A percentile compares a stretch with the other conserved stretches of the same genome.
These are phyloP conservation scores for Merops nubicus DNA, from an alignment of 2,113 vertebrate genomes.

Conservation along the genomic window DNA sequence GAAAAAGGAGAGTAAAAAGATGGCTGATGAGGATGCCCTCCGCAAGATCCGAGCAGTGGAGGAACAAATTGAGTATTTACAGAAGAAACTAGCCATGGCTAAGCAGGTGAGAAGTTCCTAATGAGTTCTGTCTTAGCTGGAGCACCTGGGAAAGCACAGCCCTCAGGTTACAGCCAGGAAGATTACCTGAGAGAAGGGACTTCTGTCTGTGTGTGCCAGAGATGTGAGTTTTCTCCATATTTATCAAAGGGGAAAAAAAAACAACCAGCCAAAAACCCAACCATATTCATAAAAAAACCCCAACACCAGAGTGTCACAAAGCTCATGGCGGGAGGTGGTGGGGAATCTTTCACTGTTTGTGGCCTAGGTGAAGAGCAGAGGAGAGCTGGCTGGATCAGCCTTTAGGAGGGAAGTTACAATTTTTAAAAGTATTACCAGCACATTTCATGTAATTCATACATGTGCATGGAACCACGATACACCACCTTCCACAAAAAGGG, in stretches of 20 bases:
- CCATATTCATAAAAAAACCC: rapidly evolving
- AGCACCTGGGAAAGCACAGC: not conserved
- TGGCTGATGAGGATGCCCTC: slow-evolving; percentile 95
- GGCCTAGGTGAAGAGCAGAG: not conserved
- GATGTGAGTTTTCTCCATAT: not conserved
- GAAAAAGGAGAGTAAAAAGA: slow-evolving; percentile 95
- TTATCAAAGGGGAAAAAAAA: not conserved
- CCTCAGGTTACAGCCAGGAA: not conserved
- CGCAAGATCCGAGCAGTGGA: slow-evolving; percentile 94
- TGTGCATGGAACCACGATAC: rapidly evolving
- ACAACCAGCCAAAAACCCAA: not conserved
- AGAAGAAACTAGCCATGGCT: slow-evolving; percentile 94
- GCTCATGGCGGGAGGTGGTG: rapidly evolving
- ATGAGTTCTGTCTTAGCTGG: not conserved
- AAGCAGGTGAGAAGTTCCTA: slow-evolving; percentile 85
- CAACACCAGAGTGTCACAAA: not conserved
- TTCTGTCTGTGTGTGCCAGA: not conserved
- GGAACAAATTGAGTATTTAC: slow-evolving; percentile 94
- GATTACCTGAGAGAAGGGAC: not conserved
- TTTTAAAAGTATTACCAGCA: not conserved
- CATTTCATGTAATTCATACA: not conserved
- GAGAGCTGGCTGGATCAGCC: not conserved
- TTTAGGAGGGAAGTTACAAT: not conserved
- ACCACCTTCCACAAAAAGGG: not conserved
- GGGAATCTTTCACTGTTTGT: not conserved